phyloP scores from a whole-genome alignment of 2,113 vertebrate species.

The Sander vitreus region DNA sequence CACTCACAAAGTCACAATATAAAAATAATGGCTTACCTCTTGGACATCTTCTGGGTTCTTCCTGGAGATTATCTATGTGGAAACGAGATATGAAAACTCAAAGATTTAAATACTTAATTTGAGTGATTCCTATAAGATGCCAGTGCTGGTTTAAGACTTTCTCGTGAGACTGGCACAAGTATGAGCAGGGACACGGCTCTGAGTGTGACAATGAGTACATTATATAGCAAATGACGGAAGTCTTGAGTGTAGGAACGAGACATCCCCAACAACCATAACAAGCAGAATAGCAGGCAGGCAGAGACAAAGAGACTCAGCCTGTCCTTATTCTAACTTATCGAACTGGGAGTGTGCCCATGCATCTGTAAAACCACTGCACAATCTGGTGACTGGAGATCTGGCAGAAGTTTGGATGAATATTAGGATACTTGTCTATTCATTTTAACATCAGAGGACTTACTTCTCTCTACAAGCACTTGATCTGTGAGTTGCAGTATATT shows the following conservation, averaged over 20 bases:
- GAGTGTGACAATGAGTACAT: conserved; percentile 67
- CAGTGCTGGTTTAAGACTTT: not conserved
- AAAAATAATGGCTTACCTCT: conserved; percentile 87
- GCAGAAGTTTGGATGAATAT: not conserved
- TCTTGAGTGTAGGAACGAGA: conserved; percentile 65
- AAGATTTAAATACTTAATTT: not conserved
- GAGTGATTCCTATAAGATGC: not conserved
- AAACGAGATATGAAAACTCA: conserved; percentile 34
- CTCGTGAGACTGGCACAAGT: conserved; percentile 11
- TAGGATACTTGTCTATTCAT: not conserved
- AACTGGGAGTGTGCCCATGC: not conserved
- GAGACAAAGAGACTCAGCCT: conserved; percentile 17
- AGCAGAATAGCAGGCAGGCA: conserved; percentile 2
- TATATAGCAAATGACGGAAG: conserved; percentile 53
- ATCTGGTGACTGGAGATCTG: not conserved
- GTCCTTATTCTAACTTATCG: not conserved
- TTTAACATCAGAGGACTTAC: not conserved
- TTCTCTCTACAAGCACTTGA: not conserved
- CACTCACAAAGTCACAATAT: not conserved
- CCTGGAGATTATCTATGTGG: conserved; percentile 94
- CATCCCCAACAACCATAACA: conserved; percentile 61
- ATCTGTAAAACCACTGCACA: not conserved
- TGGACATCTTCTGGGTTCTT: conserved; percentile 97
- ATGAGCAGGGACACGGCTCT: conserved; percentile 19
- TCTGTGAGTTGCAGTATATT: not conserved